Evolutionary conservation across 2,797 vertebrate genomes (phyloP).

Genomic region (Amblyopsis hoosieri): DNA sequence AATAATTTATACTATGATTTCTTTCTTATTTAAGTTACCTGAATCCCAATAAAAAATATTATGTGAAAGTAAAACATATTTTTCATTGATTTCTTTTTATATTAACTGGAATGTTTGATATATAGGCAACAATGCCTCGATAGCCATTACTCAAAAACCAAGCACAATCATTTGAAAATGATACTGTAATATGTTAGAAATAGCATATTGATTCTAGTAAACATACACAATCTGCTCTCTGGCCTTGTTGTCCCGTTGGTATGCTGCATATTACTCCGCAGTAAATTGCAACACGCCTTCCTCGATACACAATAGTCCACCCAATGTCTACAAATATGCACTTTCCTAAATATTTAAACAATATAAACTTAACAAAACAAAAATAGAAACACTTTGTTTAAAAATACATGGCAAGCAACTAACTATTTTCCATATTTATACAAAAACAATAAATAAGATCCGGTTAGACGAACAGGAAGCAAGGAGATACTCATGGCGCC

Average conservation of each 20-base stretch:
- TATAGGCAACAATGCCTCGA: too few relatives aligned
- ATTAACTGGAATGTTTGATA: too few relatives aligned
- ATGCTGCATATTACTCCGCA: constrained; percentile 75
- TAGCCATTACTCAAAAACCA: too few relatives aligned
- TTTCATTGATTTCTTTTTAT: too few relatives aligned
- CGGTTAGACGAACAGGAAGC: constrained; percentile 77
- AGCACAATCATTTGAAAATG: too few relatives aligned
- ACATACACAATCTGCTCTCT: too few relatives aligned
- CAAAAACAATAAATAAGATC: constrained; percentile 79
- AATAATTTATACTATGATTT: constrained; percentile 69
- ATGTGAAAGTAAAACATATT: constrained; percentile 8
- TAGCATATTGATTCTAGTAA: too few relatives aligned
- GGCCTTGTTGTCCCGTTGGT: too few relatives aligned
- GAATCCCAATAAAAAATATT: constrained; percentile 64
- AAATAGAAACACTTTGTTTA: rapidly evolving
- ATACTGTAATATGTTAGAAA: too few relatives aligned
- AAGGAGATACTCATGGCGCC: constrained; percentile 82
- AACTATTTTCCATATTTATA: neutral
- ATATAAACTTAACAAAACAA: neutral
- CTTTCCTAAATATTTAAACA: neutral
- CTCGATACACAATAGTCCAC: constrained; percentile 75
- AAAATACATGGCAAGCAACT: rapidly evolving
- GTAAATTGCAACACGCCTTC: constrained; percentile 57
- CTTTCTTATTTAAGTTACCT: constrained; percentile 48
- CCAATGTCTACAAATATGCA: constrained; percentile 13